Evolutionary conservation across 64 coral and sea anemone genomes (phyloP).

Genomic region (Stichodactyla mertensii): DNA sequence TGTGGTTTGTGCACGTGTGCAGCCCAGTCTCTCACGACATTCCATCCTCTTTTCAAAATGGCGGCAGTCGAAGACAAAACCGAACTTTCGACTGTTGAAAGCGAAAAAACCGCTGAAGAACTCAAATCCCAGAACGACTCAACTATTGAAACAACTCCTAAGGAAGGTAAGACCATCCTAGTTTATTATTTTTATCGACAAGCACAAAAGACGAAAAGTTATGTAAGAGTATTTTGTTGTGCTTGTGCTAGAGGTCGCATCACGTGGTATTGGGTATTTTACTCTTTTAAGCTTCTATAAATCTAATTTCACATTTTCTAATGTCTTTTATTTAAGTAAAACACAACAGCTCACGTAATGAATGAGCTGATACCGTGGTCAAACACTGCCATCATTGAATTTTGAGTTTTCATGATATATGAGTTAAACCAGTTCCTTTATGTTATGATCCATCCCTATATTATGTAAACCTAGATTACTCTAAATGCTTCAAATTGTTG

Average conservation of each 20-base stretch:
- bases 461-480: too few relatives aligned
- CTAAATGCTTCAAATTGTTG: too few relatives aligned
- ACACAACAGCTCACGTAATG: neutral
- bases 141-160: neutral
- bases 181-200: neutral
- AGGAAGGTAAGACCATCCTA: neutral
- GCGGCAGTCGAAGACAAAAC: neutral
- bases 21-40: neutral
- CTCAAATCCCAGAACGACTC: neutral
- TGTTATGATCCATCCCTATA: too few relatives aligned
- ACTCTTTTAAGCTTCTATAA: neutral
- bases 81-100: neutral
- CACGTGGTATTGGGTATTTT: constrained; percentile 1
- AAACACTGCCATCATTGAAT: neutral
- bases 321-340: neutral
- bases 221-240: neutral
- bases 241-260: neutral
- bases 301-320: neutral
- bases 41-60: constrained; percentile 14
- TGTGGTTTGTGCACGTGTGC: neutral
- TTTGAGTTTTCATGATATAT: neutral
- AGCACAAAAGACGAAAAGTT: neutral
- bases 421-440: too few relatives aligned
- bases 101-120: constrained; percentile 10
- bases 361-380: neutral